Base-by-base conservation (phyloP, 2,888 invertebrate genomes). In the Psylliodes chrysocephalus region DNA sequence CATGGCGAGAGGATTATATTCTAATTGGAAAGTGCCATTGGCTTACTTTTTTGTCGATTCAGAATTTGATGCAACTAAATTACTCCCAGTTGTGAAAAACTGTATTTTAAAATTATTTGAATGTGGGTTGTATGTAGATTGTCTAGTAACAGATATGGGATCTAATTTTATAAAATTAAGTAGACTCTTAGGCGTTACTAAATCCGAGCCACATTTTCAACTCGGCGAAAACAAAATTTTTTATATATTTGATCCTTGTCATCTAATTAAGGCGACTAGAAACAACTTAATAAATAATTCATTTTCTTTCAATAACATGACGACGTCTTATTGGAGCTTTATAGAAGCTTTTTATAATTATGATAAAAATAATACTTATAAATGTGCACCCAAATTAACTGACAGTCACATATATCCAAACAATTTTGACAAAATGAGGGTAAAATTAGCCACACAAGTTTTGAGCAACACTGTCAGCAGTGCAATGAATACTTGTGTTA, bases 381-480 rank as follows among this genome's bases (percentile, higher is more conserved):
- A 25, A 54, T 18, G 44, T 35, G 54, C 61, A 7, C 54, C 54
- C 4, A 54, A 61, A 35, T 33, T 60, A 10, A 28, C 61, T 14
- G 15, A 61, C 44, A 15, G 25, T 10, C 60, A 52, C 15, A n/a
- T n/a, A n/a, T n/a, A n/a, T n/a, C n/a, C n/a, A n/a, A n/a, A n/a
- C n/a, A n/a, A n/a, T n/a, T n/a, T n/a, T n/a, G n/a, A n/a, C n/a
- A n/a, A n/a, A n/a, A n/a, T n/a, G n/a, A n/a, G n/a, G n/a, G n/a
- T n/a, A 28, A 44, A 44, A 44, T 14, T 44, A 14, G 38, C 38
- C 10, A 12, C 38, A 25, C 57, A 57, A 19, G 57, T 57, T 33
- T 49, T 49, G 10, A 57, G 57, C 19, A 14, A 33, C 10, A 57
- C 47, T 5, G 25, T 25, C 12, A 30, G n/a, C 19, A 38, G 44